Percentiles rank a stretch among this genome's conserved stretches.
phyloP scores from a whole-genome alignment of 2,113 vertebrate species.

The Gallinago undulata region DNA sequence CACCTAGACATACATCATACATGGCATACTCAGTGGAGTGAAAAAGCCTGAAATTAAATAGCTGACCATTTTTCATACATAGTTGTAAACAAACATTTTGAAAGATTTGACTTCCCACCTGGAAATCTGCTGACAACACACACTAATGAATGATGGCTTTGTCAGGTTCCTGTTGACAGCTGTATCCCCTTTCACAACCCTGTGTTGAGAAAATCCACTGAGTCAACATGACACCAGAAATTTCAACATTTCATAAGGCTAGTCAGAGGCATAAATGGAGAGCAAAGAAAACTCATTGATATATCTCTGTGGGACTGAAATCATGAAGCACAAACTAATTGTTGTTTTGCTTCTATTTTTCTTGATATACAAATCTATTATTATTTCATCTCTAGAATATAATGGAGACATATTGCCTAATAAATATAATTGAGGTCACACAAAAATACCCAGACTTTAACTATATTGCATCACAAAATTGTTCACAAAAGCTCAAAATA shows the following conservation, averaged over 20 bases:
- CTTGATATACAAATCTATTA: neutral
- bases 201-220: conserved; percentile 6
- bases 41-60: neutral
- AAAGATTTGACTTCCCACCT: neutral
- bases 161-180: conserved; percentile 7
- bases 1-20: neutral
- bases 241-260: neutral
- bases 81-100: conserved; percentile 15
- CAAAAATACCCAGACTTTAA: neutral
- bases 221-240: neutral
- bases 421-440: neutral
- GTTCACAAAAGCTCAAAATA: neutral
- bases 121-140: conserved; percentile 38
- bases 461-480: neutral
- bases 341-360: neutral
- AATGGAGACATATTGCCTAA: neutral
- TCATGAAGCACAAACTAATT: neutral
- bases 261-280: neutral
- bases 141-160: conserved; percentile 30
- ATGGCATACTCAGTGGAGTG: neutral
- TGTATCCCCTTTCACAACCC: neutral
- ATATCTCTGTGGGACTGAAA: neutral
- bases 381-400: neutral
- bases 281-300: neutral
- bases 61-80: neutral